These are phyloP conservation scores for Amia ocellicauda DNA, from an alignment of 2,113 vertebrate genomes.

Conservation along the genomic window DNA sequence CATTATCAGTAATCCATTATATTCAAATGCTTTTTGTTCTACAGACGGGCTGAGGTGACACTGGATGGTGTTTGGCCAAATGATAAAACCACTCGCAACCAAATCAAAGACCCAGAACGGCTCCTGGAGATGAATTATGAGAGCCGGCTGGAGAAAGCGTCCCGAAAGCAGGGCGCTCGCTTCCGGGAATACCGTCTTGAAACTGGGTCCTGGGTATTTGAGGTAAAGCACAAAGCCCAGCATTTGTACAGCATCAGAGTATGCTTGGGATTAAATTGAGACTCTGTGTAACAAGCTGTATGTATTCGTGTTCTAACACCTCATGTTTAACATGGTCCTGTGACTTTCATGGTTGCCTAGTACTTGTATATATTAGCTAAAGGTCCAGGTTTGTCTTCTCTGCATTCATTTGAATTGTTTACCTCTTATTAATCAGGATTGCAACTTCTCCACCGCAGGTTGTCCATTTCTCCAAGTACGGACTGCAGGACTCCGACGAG, in stretches of 20 bases:
- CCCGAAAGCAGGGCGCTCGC: conserved; percentile 82
- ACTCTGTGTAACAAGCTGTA: too few species aligned
- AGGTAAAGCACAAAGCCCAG: conserved; percentile 71
- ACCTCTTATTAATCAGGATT: not conserved
- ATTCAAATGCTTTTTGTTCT: not conserved
- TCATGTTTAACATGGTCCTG: too few species aligned
- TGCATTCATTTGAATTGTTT: conserved; percentile 7
- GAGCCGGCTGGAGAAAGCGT: conserved; percentile 81
- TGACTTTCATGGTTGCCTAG: too few species aligned
- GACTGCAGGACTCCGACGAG: conserved; percentile 90
- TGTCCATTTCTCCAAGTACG: conserved; percentile 93
- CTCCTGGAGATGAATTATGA: conserved; percentile 88
- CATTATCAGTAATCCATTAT: too few species aligned
- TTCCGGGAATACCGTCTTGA: conserved; percentile 93
- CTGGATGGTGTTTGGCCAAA: conserved; percentile 95
- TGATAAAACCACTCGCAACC: conserved; percentile 83
- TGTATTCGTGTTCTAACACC: too few species aligned
- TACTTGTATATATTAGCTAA: too few species aligned
- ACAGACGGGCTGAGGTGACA: conserved; percentile 83
- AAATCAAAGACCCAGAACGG: conserved; percentile 86
- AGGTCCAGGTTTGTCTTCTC: not conserved
- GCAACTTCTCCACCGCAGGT: conserved; percentile 68
- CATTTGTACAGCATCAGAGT: too few species aligned
- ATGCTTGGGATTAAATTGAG: too few species aligned
- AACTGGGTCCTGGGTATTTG: conserved; percentile 95